Evolutionary conservation across 2,113 vertebrate genomes (phyloP).

Genomic region (Rhea pennata): DNA sequence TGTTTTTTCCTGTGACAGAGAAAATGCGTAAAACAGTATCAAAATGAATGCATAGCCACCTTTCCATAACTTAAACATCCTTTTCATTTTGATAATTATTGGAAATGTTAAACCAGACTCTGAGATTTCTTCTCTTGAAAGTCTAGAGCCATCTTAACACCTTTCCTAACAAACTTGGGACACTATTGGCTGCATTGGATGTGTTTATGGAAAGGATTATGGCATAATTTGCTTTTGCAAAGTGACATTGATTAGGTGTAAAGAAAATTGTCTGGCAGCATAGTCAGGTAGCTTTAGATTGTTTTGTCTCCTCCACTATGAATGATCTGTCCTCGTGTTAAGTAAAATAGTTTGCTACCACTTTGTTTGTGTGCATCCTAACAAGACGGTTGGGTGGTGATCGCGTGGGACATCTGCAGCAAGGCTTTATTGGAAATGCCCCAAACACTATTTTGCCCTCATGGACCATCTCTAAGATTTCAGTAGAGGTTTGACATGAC

Average conservation of each 20-base stretch:
- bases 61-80: not conserved
- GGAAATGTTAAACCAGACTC: not conserved
- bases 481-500: rapidly evolving
- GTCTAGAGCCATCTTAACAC: not conserved
- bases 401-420: not conserved
- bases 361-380: not conserved
- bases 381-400: not conserved
- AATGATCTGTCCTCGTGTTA: not conserved
- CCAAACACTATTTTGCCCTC: not conserved
- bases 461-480: not conserved
- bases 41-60: not conserved
- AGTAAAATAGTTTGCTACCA: not conserved
- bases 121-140: not conserved
- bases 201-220: not conserved
- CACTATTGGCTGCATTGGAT: not conserved
- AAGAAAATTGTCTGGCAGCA: not conserved
- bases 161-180: not conserved
- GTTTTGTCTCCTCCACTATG: not conserved
- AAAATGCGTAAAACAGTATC: not conserved
- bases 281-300: not conserved
- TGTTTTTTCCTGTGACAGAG: not conserved
- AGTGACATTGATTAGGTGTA: not conserved
- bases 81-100: not conserved
- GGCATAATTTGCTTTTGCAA: not conserved
- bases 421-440: not conserved